Conservation (phyloP, 2,888 invertebrate genomes). For the Drosophila kambysellisi region DNA sequence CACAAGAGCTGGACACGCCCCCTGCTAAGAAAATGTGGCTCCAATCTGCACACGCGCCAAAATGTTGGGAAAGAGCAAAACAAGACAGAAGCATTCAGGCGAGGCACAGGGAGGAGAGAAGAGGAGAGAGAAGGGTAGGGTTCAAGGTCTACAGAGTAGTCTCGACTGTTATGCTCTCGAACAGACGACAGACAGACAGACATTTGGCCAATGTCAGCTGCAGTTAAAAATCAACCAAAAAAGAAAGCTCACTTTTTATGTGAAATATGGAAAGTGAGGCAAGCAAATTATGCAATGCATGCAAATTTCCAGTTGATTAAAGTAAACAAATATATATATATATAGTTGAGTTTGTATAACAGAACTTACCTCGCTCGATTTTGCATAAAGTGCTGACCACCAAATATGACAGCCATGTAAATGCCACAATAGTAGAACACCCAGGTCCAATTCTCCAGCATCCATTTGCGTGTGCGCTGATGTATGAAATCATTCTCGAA, state of each 20-base stretch:
- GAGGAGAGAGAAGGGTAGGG: slow-evolving; percentile 16
- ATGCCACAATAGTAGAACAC: slow-evolving; percentile 94
- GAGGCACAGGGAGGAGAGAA: background rate
- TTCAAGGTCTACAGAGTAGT: slow-evolving; percentile 36
- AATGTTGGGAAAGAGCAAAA: slow-evolving; percentile 8
- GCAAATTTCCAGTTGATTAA: slow-evolving; percentile 31
- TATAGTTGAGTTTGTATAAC: background rate
- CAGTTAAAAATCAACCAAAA: slow-evolving; percentile 11
- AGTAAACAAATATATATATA: slow-evolving; percentile 15
- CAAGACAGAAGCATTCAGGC: slow-evolving; percentile 5
- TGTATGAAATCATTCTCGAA: slow-evolving; percentile 98
- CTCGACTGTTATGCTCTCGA: slow-evolving; percentile 9
- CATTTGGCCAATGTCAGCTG: slow-evolving; percentile 33
- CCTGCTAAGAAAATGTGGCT: background rate
- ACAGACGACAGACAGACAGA: slow-evolving; percentile 3
- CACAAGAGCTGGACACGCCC: background rate
- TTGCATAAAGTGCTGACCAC: slow-evolving; percentile 97
- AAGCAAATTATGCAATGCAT: slow-evolving; percentile 48
- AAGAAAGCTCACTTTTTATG: background rate
- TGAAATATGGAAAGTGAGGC: slow-evolving; percentile 4
- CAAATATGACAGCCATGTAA: slow-evolving; percentile 97
- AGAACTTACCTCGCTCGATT: slow-evolving; percentile 90
- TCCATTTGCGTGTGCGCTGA: slow-evolving; percentile 95
- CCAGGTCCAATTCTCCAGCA: slow-evolving; percentile 98
- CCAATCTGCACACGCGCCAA: slow-evolving; percentile 20